Conservation (phyloP, 2,113 vertebrate genomes). For the Eurypyga helias region DNA sequence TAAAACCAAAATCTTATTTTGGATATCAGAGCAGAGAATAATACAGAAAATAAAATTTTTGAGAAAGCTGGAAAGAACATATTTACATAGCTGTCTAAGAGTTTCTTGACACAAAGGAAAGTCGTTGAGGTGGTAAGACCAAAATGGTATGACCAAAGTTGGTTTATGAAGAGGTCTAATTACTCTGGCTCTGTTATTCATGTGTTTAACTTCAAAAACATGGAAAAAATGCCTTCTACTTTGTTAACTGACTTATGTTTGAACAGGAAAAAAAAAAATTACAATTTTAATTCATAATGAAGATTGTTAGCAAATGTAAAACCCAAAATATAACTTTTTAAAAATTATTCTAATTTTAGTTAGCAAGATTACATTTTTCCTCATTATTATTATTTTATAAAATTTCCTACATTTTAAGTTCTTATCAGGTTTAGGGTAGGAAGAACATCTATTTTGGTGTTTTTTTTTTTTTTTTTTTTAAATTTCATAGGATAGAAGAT, state of each 20-base stretch:
- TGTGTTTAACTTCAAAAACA: neutral
- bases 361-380: neutral
- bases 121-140: neutral
- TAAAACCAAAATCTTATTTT: neutral
- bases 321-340: neutral
- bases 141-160: neutral
- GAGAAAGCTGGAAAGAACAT: neutral
- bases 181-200: neutral
- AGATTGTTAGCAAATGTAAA: neutral
- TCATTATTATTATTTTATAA: neutral
- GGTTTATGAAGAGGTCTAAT: neutral
- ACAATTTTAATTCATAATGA: neutral
- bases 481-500: neutral
- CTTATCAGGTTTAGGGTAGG: neutral
- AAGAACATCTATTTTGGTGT: neutral
- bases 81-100: neutral
- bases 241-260: neutral
- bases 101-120: neutral
- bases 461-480: neutral
- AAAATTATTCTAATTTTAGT: neutral
- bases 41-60: neutral
- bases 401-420: neutral
- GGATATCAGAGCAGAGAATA: neutral
- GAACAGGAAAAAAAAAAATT: neutral
- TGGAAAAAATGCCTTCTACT: neutral